A percentile compares a stretch with the other conserved stretches of the same genome.
These are phyloP conservation scores for Leptinotarsa rubiginosa DNA, from an alignment of 2,888 invertebrate species.

Conservation along the genomic window DNA sequence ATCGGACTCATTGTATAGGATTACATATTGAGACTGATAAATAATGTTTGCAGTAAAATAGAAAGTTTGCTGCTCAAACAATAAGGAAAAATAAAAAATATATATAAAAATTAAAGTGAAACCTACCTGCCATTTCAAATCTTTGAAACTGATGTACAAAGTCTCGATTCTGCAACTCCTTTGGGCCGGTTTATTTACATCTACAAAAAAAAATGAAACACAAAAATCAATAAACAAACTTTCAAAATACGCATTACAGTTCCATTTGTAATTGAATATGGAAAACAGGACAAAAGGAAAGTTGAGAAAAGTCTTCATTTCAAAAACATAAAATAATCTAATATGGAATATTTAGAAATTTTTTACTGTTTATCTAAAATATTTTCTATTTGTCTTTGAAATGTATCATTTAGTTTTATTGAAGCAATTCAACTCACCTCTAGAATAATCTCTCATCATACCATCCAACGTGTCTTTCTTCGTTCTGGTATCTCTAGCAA, in stretches of 20 bases:
- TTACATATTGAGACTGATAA: too few relatives aligned
- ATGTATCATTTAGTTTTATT: too few relatives aligned
- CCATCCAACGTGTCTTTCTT: constrained; percentile 65
- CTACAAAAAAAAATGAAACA: constrained; percentile 48
- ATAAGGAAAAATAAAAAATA: not conserved
- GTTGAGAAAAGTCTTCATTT: too few relatives aligned
- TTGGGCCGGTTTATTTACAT: constrained; percentile 46
- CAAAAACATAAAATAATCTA: too few relatives aligned
- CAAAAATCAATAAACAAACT: not conserved
- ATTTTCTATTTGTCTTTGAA: too few relatives aligned
- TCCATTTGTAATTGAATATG: too few relatives aligned
- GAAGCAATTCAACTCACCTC: constrained; percentile 30
- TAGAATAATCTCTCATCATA: constrained; percentile 33
- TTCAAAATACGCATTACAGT: not conserved
- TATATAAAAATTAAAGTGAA: not conserved
- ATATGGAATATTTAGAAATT: too few relatives aligned
- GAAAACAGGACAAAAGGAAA: too few relatives aligned
- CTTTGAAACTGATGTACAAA: constrained; percentile 92
- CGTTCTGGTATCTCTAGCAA: constrained; percentile 72
- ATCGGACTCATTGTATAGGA: too few relatives aligned
- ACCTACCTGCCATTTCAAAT: constrained; percentile 85
- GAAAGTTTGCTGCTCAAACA: too few relatives aligned
- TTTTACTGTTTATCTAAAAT: too few relatives aligned
- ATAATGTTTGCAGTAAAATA: too few relatives aligned
- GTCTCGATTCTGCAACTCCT: constrained; percentile 90